Percentiles rank a stretch among this genome's conserved stretches.
Evolutionary conservation across 2,113 vertebrate species (phyloP).

Genomic region (Terrapene triunguis): DNA sequence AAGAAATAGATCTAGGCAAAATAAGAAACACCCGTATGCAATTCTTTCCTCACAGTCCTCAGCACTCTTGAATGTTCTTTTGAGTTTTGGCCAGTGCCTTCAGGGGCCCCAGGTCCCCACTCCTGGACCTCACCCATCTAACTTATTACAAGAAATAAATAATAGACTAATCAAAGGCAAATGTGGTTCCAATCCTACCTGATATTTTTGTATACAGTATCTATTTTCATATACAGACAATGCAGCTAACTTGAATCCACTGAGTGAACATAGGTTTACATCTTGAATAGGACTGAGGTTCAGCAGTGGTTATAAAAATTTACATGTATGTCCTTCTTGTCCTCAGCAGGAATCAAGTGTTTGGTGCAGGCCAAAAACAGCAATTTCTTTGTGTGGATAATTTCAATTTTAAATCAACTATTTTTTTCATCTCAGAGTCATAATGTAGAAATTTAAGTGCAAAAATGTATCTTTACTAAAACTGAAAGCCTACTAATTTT

Average conservation of each 20-base stretch:
- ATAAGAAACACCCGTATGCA: not conserved
- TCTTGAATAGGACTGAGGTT: not conserved
- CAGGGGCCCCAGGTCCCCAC: not conserved
- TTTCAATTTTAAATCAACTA: not conserved
- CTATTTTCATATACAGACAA: not conserved
- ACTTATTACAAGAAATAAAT: slow-evolving; percentile 25
- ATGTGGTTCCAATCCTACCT: slow-evolving; percentile 22
- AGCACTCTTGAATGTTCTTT: not conserved
- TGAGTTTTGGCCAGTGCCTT: not conserved
- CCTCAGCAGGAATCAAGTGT: not conserved
- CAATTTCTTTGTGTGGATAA: not conserved
- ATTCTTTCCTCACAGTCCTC: not conserved
- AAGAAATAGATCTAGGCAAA: not conserved
- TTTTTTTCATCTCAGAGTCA: not conserved
- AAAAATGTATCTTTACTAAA: not conserved
- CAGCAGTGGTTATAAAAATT: not conserved
- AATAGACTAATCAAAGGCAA: slow-evolving; percentile 21
- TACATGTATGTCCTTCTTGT: not conserved
- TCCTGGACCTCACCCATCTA: not conserved
- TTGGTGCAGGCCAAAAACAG: not conserved
- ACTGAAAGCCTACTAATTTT: not conserved
- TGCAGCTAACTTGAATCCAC: not conserved
- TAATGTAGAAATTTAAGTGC: not conserved
- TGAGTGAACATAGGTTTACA: not conserved
- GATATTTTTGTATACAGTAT: not conserved